These are phyloP conservation scores for Gymnorhina tibicen DNA, from an alignment of 2,113 vertebrate species.

Conservation along the genomic window DNA sequence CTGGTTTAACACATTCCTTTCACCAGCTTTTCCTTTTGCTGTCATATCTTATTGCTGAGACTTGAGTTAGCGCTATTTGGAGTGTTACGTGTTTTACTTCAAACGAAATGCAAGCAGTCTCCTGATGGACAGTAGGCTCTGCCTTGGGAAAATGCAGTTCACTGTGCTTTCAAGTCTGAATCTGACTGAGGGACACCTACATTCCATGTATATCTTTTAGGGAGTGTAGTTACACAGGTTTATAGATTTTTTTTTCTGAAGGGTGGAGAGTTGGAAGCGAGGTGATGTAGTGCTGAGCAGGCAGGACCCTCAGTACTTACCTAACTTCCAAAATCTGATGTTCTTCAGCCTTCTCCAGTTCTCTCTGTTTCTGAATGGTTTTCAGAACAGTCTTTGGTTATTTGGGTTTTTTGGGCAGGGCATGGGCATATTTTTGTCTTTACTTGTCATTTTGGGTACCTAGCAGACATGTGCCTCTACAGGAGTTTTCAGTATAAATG, in stretches of 20 bases:
- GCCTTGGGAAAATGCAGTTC: background rate
- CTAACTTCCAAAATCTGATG: background rate
- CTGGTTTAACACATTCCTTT: slow-evolving; percentile 24
- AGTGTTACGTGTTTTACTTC: background rate
- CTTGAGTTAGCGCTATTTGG: background rate
- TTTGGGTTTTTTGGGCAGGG: background rate
- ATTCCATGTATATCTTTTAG: background rate
- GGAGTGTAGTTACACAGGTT: background rate
- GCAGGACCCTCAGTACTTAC: background rate
- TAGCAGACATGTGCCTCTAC: background rate
- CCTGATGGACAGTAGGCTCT: background rate
- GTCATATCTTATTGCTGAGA: background rate
- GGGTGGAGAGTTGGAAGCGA: background rate
- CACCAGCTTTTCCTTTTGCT: background rate
- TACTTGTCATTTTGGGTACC: background rate
- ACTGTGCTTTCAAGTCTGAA: background rate
- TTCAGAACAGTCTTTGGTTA: background rate
- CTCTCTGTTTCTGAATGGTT: background rate
- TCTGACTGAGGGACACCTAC: background rate
- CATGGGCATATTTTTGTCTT: background rate
- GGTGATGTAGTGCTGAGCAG: background rate
- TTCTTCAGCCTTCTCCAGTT: background rate
- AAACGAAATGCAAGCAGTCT: background rate
- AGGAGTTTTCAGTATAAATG: background rate
- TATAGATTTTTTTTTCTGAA: background rate